A percentile compares a stretch with the other conserved stretches of the same genome.
Conservation (phyloP, 2,797 vertebrate species). For the Gymnothorax reevesii region DNA sequence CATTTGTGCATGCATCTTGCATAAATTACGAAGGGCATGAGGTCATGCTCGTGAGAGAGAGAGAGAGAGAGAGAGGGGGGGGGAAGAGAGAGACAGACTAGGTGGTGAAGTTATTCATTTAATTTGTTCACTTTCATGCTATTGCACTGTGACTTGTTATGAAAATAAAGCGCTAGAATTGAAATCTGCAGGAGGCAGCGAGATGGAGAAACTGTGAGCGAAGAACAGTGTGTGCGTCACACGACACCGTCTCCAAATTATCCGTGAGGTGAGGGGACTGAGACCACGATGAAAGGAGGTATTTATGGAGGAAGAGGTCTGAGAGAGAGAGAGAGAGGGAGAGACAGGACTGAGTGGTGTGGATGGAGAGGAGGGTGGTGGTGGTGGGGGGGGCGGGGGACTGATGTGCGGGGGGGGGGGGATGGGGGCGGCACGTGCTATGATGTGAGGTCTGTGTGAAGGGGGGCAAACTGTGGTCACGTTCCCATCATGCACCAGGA, state of each 20-base stretch:
- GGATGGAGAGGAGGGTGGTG: not conserved
- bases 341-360: not conserved
- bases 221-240: not conserved
- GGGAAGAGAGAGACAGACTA: not conserved
- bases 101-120: not conserved
- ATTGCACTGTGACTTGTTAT: not conserved
- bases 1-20: not conserved
- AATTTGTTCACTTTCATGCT: slow-evolving; percentile 16
- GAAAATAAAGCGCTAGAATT: not conserved
- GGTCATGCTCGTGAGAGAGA: not conserved
- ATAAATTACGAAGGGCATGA: not conserved
- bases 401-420: slow-evolving; percentile 41
- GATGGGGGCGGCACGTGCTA: not conserved
- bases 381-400: slow-evolving; percentile 34
- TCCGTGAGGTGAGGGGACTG: not conserved
- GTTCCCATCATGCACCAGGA: not conserved
- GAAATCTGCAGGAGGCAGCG: not conserved
- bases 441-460: not conserved
- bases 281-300: slow-evolving; percentile 27
- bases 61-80: not conserved
- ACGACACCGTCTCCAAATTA: not conserved
- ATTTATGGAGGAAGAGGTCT: too few species aligned
- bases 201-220: not conserved
- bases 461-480: not conserved
- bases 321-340: slow-evolving; percentile 4